These are phyloP conservation scores for Trichopoda pennipes DNA, from an alignment of 2,888 invertebrate species.

Conservation along the genomic window DNA sequence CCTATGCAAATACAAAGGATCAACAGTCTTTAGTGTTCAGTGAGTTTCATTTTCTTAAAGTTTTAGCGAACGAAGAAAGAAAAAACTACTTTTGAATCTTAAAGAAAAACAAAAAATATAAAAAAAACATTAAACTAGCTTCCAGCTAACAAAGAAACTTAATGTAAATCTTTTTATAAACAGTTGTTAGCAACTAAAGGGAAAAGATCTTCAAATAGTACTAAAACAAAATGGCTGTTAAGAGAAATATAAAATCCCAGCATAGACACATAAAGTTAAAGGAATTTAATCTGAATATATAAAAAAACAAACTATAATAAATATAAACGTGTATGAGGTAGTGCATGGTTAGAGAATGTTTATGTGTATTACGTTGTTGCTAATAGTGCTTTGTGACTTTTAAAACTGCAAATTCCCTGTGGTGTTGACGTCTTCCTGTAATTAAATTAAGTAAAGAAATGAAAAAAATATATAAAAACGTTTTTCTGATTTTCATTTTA, in stretches of 20 bases:
- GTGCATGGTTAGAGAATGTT: not conserved
- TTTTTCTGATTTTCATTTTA: slow-evolving; percentile 21
- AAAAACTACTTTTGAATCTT: slow-evolving; percentile 33
- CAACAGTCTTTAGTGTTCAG: not conserved
- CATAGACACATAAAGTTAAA: slow-evolving; percentile 23
- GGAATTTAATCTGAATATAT: not conserved
- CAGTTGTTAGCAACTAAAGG: slow-evolving; percentile 27
- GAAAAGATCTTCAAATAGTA: slow-evolving; percentile 20
- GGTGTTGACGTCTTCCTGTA: slow-evolving; percentile 70
- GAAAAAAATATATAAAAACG: slow-evolving; percentile 52
- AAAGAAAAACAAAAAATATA: slow-evolving; percentile 33
- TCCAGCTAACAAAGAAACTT: slow-evolving; percentile 57
- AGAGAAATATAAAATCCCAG: slow-evolving; percentile 44
- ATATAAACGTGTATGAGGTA: not conserved
- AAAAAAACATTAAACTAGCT: slow-evolving; percentile 36
- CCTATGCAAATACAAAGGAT: not conserved
- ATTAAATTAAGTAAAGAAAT: slow-evolving; percentile 71
- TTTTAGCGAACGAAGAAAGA: not conserved
- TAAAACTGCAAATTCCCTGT: slow-evolving; percentile 62
- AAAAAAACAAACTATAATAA: slow-evolving; percentile 9
- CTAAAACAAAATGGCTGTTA: not conserved
- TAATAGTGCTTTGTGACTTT: slow-evolving; percentile 63
- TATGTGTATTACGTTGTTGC: slow-evolving; percentile 14
- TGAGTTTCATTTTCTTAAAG: slow-evolving; percentile 15
- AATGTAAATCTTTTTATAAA: slow-evolving; percentile 46